Conservation (phyloP, 2,113 vertebrate species). For the Strix uralensis region DNA sequence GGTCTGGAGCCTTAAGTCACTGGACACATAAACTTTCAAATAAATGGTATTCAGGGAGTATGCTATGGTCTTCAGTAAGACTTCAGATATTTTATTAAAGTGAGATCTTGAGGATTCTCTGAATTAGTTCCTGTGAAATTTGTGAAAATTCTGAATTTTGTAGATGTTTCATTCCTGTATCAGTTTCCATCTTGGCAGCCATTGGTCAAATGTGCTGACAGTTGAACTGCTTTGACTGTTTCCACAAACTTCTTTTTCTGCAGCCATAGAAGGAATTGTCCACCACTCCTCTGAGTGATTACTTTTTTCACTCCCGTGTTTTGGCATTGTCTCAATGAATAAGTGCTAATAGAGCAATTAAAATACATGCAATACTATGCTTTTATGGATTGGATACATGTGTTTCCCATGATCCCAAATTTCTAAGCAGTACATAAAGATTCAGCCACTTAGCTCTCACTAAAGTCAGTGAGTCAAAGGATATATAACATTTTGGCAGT, state of each 20-base stretch:
- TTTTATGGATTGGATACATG: background rate
- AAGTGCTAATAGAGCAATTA: background rate
- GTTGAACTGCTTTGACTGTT: background rate
- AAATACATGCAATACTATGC: background rate
- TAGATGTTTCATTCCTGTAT: background rate
- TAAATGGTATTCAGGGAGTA: background rate
- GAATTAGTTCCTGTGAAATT: background rate
- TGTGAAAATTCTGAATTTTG: background rate
- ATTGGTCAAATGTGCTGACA: background rate
- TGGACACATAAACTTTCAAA: background rate
- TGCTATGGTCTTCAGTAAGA: background rate
- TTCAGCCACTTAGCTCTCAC: background rate
- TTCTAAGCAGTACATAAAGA: background rate
- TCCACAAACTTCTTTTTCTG: background rate
- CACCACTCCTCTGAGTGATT: background rate
- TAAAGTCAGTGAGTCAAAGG: background rate
- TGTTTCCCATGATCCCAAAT: background rate
- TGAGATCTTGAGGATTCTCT: background rate
- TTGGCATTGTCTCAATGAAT: background rate
- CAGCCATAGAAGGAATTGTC: rapidly evolving
- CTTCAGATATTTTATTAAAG: background rate
- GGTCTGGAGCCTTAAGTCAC: background rate
- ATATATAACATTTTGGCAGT: background rate
- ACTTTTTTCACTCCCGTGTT: background rate
- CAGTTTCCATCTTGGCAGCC: background rate